Evolutionary conservation across 2,797 vertebrate species (phyloP), one percentile per base, ranked within the genome.

Genomic region (Hydrolagus colliei): DNA sequence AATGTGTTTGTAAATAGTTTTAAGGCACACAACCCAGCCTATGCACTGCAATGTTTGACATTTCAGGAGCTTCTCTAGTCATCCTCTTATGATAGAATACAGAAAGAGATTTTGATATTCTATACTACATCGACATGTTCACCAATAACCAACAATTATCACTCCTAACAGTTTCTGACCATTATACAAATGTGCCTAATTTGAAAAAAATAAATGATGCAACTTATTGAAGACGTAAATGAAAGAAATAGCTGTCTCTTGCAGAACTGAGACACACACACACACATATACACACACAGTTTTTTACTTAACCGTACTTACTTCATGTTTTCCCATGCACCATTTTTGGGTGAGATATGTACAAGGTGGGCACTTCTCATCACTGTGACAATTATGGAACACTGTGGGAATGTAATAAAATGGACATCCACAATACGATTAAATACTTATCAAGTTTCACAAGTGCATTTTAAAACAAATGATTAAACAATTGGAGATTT

Each of bases 251-350:
- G 41, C 41, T 27, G 27, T 52, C 41, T 52, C 41, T 52, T 52
- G 41, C 41, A 6, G 41, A 52, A 52, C 41, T 52, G 41, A 52
- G 41, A 52, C 1, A 52, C 41, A 52, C 41, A 52, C 41, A 52
- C 41, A 52, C 27, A 27, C 1, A 27, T 27, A 27, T 1, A 27
- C 27, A 27, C 41, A 52, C 41, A 52, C 41, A 52, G 41, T 52
- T 52, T 52, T 52, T 52, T 52, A 52, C 72, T 73, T 6, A 59
- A n/a, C 20, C 13, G 14, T 73, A 88, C 90, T 96, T 94, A 99
- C 98, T 95, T 99, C 98, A n/a, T 99, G 98, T 86, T 96, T 97
- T 87, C 98, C 98, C 97, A 99, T 99, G 91, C 98, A 99, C 98
- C 97, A 99, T 87, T 98, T 99, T 91, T 98, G 95, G 88, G 95